Percentiles rank a stretch among this genome's conserved stretches.
Conservation (phyloP, 2,797 vertebrate genomes). For the Protonibea diacanthus region DNA sequence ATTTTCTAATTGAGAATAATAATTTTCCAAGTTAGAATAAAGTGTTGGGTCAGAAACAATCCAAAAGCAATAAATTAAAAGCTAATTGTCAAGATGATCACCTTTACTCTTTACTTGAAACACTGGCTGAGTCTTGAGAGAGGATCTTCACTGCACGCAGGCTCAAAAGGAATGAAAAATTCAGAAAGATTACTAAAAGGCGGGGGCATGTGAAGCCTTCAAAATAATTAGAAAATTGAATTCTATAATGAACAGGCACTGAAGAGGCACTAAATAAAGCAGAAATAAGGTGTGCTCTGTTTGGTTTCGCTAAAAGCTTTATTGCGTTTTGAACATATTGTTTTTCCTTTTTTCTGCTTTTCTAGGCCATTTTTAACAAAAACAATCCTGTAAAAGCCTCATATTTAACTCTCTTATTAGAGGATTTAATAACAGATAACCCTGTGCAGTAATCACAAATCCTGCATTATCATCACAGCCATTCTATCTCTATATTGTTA, state of each 20-base stretch:
- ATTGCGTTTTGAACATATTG: slow-evolving; percentile 5
- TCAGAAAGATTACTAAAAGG: slow-evolving; percentile 11
- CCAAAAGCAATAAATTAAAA: slow-evolving; percentile 2
- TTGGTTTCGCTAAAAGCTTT: not conserved
- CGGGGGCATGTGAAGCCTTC: not conserved
- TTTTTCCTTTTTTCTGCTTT: not conserved
- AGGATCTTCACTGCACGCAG: not conserved
- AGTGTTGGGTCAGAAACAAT: not conserved
- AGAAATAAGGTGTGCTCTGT: slow-evolving; percentile 8
- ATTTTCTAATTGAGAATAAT: no score
- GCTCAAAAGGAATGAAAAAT: slow-evolving; percentile 16
- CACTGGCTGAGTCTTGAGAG: not conserved
- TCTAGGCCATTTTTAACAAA: not conserved
- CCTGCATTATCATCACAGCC: not conserved
- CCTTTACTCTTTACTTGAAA: slow-evolving; percentile 7
- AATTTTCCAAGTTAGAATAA: not conserved
- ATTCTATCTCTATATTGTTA: slow-evolving; percentile 11
- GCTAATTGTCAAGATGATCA: not conserved
- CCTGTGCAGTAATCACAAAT: not conserved
- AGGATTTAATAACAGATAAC: slow-evolving; percentile 1
- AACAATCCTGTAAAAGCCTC: not conserved
- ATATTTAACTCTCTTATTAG: not conserved
- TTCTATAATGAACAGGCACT: slow-evolving; percentile 14
- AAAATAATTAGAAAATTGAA: slow-evolving; percentile 35
- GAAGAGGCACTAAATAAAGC: slow-evolving; percentile 12